Evolutionary conservation across 2,113 vertebrate species (phyloP).

Genomic region (Psilopsiagon aymara): DNA sequence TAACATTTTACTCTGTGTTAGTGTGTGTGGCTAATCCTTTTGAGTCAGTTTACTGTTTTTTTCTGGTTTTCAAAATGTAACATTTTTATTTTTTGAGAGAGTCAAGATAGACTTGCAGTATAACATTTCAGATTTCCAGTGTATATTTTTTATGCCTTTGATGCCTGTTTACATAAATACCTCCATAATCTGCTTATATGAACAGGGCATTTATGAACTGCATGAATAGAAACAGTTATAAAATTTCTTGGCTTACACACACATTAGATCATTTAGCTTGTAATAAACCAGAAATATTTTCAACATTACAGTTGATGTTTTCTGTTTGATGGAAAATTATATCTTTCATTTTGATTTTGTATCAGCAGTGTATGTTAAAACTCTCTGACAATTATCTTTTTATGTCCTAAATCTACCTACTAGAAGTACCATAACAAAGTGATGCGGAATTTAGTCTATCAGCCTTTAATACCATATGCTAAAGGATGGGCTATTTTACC

Average conservation of each 20-base stretch:
- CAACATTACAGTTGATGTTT: not conserved
- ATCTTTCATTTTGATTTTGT: conserved; percentile 12
- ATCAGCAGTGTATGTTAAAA: not conserved
- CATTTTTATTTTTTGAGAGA: not conserved
- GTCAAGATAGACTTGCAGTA: not conserved
- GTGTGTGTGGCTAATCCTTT: not conserved
- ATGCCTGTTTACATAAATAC: not conserved
- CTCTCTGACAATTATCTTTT: not conserved
- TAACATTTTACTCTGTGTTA: not conserved
- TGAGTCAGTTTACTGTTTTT: not conserved
- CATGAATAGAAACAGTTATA: not conserved
- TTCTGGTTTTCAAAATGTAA: not conserved
- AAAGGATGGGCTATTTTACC: not conserved
- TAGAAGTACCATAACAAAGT: not conserved
- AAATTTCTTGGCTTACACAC: not conserved
- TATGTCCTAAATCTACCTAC: not conserved
- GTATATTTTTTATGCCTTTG: not conserved
- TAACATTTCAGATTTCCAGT: not conserved
- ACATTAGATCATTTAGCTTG: conserved; percentile 8
- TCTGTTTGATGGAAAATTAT: conserved; percentile 3
- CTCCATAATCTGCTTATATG: conserved; percentile 13
- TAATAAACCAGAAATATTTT: conserved; percentile 28
- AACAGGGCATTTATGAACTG: not conserved
- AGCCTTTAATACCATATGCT: not conserved
- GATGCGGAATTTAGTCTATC: not conserved